Base-by-base conservation (phyloP, 1,140 invertebrate genomes). In the Orius laevigatus region DNA sequence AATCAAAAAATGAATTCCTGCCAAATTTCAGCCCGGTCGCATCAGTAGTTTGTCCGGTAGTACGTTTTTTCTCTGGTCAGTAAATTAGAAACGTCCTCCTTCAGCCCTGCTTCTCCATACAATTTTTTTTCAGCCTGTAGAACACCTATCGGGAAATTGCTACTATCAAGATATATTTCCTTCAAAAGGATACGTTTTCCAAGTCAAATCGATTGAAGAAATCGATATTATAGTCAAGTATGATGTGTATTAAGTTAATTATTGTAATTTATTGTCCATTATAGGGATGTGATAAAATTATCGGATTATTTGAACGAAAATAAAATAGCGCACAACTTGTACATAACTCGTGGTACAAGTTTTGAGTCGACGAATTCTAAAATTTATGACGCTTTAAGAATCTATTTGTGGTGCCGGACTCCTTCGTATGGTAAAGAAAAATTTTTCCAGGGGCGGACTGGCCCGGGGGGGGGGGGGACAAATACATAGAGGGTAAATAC, bases 241-340 rank as follows among this genome's bases (percentile, higher is more conserved):
- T 53, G n/a, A n/a, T n/a, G n/a, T n/a, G n/a, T n/a, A n/a, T n/a
- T n/a, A n/a, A n/a, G n/a, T n/a, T n/a, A n/a, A n/a, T n/a, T n/a
- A n/a, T n/a, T n/a, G n/a, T n/a, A n/a, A n/a, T n/a, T n/a, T n/a
- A n/a, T n/a, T n/a, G n/a, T n/a, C n/a, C 19, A 40, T 49, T 49
- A 55, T 52, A 52, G 65, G 60, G 51, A 60, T 62, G 54, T 76
- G 55, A 56, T 61, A 51, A 65, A 60, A 53, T 55, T 81, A 9
- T 56, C 74, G 1, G 53, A 67, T 14, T 70, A 66, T 56, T 63
- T 81, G 3, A 61, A 74, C 48, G 53, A 67, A 19, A 68, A 70
- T 14, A 62, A 72, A 43, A 68, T 80, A 38, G 68, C 79, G 8
- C 77, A 84, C 57, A 84, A 83, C 62, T 56, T 83, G 33, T 75